Base-by-base conservation (phyloP, 2,888 invertebrate species). In the Drosophila greeni region DNA sequence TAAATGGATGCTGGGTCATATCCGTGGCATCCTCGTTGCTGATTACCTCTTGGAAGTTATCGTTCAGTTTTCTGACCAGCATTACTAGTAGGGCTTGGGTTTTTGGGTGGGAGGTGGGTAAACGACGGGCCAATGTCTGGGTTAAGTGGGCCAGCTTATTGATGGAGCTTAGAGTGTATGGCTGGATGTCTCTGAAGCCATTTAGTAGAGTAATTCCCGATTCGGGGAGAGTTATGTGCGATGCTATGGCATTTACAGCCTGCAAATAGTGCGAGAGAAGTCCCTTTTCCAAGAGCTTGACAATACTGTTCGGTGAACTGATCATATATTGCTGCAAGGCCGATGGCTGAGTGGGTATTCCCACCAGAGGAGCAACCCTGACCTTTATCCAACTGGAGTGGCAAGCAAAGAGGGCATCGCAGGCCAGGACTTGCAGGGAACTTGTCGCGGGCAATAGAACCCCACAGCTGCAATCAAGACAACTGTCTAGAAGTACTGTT, bases 81-180 rank as follows among this genome's bases (percentile, higher is more conserved):
- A 1, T 11, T 0, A 56, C 33, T 5, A 79, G 16, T n/a, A 67
- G 3, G 0, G 0, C 0, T 2, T 61, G 34, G 1, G 57, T 54
- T 0, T 0, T 0, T 0, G 3, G 1, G 33, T 34, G 8, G 2
- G 65, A 57, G 4, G 77, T 74, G 5, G 52, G n/a, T 6, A 79
- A 8, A 0, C n/a, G 31, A 0, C 6, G 0, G 5, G 54, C 67
- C 11, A 84, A 12, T 5, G 70, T 76, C 2, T 23, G 16, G 3
- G 72, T 84, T 0, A 79, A 36, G 42, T 72, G 72, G 0, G 73
- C 67, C 31, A 76, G 2, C 7, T 53, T 58, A 8, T 72, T 66
- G 3, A 79, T 59, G 0, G 60, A 14, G 0, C 5, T 0, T 1
- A 49, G 1, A 1, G 58, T 34, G 1, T 7, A 1, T 4, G 58